Percentiles rank a stretch among this genome's conserved stretches.
phyloP scores from a whole-genome alignment of 92 coral and sea anemone genomes.

The Porites cylindrica region DNA sequence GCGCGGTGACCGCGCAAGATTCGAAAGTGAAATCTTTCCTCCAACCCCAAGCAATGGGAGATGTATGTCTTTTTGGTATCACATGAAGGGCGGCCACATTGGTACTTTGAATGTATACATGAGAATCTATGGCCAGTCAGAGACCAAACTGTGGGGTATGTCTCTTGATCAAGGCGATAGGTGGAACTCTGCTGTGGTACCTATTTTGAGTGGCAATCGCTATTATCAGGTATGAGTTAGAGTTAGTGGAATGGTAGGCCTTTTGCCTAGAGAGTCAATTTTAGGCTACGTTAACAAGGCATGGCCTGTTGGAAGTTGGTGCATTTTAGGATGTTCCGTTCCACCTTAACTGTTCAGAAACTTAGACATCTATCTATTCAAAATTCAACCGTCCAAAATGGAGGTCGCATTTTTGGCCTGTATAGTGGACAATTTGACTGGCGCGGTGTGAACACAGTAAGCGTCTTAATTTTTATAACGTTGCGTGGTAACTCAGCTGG shows the following conservation, averaged over 20 bases:
- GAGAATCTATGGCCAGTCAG: constrained; percentile 88
- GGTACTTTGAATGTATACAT: constrained; percentile 82
- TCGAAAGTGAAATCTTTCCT: constrained; percentile 87
- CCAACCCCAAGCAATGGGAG: constrained; percentile 85
- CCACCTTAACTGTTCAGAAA: too few species aligned
- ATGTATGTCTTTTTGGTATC: constrained; percentile 95
- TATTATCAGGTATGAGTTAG: constrained; percentile 72
- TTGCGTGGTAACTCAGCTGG: too few species aligned
- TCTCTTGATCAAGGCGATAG: constrained; percentile 65
- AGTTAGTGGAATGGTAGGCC: background rate
- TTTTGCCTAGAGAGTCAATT: background rate
- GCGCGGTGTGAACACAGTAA: too few species aligned
- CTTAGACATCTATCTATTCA: too few species aligned
- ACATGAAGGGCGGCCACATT: constrained; percentile 91
- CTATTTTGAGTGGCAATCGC: constrained; percentile 78
- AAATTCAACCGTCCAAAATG: too few species aligned
- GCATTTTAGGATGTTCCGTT: too few species aligned
- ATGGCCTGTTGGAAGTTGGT: too few species aligned
- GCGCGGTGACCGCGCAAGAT: constrained; percentile 94
- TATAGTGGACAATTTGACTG: too few species aligned
- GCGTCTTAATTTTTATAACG: too few species aligned
- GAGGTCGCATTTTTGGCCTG: too few species aligned
- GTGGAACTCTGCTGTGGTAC: constrained; percentile 88
- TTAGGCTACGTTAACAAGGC: too few species aligned
- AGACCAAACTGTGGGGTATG: constrained; percentile 86